A percentile compares a stretch with the other conserved stretches of the same genome.
phyloP scores from a whole-genome alignment of 2,888 invertebrate genomes.

The Bellardia bayeri region DNA sequence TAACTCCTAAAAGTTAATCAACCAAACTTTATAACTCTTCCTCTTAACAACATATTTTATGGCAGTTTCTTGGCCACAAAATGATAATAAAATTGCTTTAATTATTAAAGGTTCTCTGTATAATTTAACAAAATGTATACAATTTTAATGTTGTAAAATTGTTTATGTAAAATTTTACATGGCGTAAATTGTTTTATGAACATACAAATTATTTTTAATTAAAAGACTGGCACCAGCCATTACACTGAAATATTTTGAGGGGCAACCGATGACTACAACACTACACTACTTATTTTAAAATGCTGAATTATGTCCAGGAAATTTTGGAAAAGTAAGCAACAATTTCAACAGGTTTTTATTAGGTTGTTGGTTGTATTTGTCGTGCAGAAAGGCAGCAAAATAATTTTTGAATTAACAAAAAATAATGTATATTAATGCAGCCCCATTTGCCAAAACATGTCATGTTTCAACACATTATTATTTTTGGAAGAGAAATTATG shows the following conservation, averaged over 20 bases:
- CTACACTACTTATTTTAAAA: not conserved
- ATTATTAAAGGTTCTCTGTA: not conserved
- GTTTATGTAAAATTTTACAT: slow-evolving; percentile 38
- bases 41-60: no score
- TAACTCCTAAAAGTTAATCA: no score
- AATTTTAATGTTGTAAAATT: slow-evolving; percentile 53
- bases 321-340: not conserved
- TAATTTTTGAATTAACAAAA: not conserved
- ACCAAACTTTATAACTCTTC: no score
- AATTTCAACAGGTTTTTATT: not conserved
- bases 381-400: not conserved
- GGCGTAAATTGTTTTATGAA: slow-evolving; percentile 46
- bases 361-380: not conserved
- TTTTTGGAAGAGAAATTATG: not conserved
- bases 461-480: slow-evolving; percentile 12
- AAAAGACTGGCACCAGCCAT: slow-evolving; percentile 28
- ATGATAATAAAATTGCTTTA: not conserved
- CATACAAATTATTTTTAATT: slow-evolving; percentile 57
- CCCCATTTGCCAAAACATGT: slow-evolving; percentile 4
- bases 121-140: slow-evolving; percentile 10
- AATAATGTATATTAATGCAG: not conserved
- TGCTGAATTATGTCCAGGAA: not conserved
- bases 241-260: not conserved
- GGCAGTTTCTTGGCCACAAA: not conserved
- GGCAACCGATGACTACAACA: not conserved